Percentiles rank a stretch among this genome's conserved stretches.
Evolutionary conservation across 2,113 vertebrate genomes (phyloP).

Genomic region (Toxotes jaculatrix): DNA sequence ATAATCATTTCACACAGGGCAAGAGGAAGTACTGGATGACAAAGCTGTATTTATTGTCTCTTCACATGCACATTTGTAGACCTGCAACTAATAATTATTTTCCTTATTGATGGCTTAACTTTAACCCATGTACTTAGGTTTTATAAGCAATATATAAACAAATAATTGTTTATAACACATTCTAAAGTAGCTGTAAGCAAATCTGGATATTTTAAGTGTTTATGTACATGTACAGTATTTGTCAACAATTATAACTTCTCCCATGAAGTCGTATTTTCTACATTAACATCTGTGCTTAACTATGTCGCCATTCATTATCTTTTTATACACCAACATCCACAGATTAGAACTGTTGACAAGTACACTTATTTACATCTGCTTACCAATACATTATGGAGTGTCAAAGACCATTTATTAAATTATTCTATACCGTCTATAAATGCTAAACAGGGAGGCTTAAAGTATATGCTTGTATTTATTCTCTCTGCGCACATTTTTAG

Average conservation of each 20-base stretch:
- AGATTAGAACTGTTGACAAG: neutral
- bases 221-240: no score
- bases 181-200: neutral
- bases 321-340: neutral
- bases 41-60: neutral
- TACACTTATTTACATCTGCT: no score
- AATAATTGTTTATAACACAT: neutral
- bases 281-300: no score
- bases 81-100: neutral
- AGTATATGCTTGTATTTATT: neutral
- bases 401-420: no score
- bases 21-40: constrained; percentile 45
- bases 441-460: no score
- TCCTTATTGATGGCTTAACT: neutral
- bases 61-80: neutral
- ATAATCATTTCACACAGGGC: neutral
- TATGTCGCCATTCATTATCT: no score
- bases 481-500: neutral
- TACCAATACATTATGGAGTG: no score
- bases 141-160: no score
- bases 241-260: no score
- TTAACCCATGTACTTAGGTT: rapidly evolving
- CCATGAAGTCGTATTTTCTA: no score
- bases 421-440: no score
- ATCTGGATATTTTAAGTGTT: no score